Base-by-base conservation (phyloP, 2,113 vertebrate species). In the Arenaria interpres region DNA sequence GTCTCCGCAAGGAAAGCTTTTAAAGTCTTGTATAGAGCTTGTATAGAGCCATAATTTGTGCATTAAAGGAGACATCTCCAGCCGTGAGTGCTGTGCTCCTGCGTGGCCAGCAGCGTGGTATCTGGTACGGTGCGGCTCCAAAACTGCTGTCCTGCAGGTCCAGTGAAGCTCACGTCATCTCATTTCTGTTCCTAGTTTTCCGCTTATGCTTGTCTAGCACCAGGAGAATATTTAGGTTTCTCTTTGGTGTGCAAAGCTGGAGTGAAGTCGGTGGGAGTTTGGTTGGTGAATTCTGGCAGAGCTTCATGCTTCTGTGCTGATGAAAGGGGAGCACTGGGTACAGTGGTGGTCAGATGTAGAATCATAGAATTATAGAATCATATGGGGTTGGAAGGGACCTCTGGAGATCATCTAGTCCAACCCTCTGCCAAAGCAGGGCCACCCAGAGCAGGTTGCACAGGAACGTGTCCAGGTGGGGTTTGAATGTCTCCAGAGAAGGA, bases 71-170 rank as follows among this genome's bases (percentile, higher is more conserved):
- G 62, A 15, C 0, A 17, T 27, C 54, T 74, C 39, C 28, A 37
- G 72, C 37, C 64, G 39, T 59, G 19, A 91, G 77, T 0, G 0
- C 25, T 5, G 9, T 54, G 74, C 45, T 86, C 22, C 30, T 35
- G 66, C 5, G 0, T 1, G 4, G 39, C 68, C 45, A 75, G 19
- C 60, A 80, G 7, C 2, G 4, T 4, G 3, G 4, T 32, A 15
- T 32, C 41, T 45, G 32, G 5, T 15, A 7, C 4, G 1, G 14
- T 9, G 45, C 30, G 28, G 46, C 75, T 77, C 45, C 28, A 5
- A 37, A 53, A 63, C 12, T 33, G 46, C 57, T 57, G 21, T 48
- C 32, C 66, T 46, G 37, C 41, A 41, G 51, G 19, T 57, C 64
- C 60, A 28, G n/a, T 7, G 76, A 85, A 77, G 79, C 72, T 69